Conservation (phyloP, 1,140 invertebrate genomes). For the Protaetia brevitarsis region DNA sequence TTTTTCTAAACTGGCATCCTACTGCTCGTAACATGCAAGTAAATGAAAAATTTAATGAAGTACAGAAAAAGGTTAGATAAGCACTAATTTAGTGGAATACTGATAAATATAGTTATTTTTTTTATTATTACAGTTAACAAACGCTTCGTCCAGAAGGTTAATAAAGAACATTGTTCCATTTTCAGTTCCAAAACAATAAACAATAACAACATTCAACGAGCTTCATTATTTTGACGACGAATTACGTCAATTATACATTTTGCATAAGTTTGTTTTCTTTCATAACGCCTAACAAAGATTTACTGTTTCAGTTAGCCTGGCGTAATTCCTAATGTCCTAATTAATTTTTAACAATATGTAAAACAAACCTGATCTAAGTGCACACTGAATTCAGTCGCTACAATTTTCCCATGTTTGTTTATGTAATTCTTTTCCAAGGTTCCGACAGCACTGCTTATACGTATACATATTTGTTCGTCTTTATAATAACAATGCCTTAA, state of each 20-base stretch:
- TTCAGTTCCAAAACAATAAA: neutral
- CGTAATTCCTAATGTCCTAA: neutral
- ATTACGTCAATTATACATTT: neutral
- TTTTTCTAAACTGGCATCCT: no score
- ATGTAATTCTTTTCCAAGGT: neutral
- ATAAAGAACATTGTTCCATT: no score
- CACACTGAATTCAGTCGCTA: neutral
- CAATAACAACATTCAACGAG: neutral
- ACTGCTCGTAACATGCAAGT: no score
- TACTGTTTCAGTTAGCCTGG: neutral
- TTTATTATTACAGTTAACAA: no score
- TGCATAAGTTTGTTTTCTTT: neutral
- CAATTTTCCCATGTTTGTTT: neutral
- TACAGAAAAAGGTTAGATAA: no score
- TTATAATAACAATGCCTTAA: neutral
- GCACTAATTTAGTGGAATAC: no score
- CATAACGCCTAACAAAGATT: neutral
- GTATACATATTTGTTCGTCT: neutral
- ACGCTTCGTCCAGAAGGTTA: no score
- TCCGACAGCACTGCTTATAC: neutral
- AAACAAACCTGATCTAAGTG: neutral
- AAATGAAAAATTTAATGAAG: no score
- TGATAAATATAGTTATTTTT: no score
- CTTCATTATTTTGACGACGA: neutral
- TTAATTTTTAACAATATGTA: conserved; percentile 12